phyloP scores from a whole-genome alignment of 2,113 vertebrate genomes.

The Pterocles orientalis region DNA sequence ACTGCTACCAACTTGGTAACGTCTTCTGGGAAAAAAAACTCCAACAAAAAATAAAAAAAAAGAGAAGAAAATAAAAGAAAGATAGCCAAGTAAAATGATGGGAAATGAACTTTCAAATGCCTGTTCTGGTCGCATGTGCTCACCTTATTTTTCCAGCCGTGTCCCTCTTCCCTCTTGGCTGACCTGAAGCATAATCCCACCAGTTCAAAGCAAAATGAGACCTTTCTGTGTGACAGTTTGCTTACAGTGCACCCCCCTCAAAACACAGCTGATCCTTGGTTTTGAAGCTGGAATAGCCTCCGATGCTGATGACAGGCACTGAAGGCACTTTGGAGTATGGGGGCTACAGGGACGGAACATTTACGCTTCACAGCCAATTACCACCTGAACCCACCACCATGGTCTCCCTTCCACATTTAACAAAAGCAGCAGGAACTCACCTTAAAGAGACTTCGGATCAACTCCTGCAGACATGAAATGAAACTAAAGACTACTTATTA shows the following conservation, averaged over 20 bases:
- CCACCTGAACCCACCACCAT: not conserved
- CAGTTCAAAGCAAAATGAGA: not conserved
- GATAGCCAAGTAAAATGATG: not conserved
- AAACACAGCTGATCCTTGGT: not conserved
- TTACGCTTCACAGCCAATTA: slow-evolving; percentile 55
- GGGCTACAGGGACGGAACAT: not conserved
- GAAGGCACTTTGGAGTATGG: not conserved
- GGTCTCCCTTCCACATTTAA: slow-evolving; percentile 44
- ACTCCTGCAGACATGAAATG: slow-evolving; percentile 57
- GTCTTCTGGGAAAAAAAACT: not conserved
- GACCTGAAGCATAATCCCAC: not conserved
- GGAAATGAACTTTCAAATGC: not conserved
- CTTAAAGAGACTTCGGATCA: slow-evolving; percentile 48
- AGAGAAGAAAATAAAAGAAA: not conserved
- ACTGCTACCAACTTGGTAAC: not conserved
- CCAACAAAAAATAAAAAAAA: too few relatives aligned
- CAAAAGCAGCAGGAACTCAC: slow-evolving; percentile 57
- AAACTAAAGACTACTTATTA: slow-evolving; percentile 70
- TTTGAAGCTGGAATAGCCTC: slow-evolving; percentile 19
- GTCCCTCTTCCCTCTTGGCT: not conserved
- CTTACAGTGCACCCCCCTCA: not conserved
- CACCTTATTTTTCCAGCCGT: not conserved
- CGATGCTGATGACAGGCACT: not conserved
- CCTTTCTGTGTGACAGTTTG: not conserved
- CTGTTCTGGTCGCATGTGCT: rapidly evolving